These are phyloP conservation scores for Danio rerio DNA, from an alignment of 2,113 vertebrate genomes.

Conservation along the genomic window DNA sequence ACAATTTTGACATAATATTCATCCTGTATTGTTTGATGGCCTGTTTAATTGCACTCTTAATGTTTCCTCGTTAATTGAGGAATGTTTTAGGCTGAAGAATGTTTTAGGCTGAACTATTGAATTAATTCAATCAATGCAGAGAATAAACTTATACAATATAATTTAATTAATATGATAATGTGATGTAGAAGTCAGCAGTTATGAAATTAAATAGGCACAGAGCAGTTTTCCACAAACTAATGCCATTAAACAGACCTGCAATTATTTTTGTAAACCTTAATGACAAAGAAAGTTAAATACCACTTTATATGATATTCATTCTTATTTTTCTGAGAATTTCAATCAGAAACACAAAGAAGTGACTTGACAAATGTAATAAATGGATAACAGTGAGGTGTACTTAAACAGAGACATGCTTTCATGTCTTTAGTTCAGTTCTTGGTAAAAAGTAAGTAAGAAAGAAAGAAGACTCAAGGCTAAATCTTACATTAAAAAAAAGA, in stretches of 20 bases:
- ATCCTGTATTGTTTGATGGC: background rate
- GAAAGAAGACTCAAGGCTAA: conserved; percentile 1
- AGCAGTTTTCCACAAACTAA: background rate
- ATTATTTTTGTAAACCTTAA: background rate
- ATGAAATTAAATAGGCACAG: background rate
- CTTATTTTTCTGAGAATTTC: background rate
- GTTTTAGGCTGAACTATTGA: background rate
- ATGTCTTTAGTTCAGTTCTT: background rate
- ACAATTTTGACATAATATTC: background rate
- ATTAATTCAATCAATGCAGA: background rate
- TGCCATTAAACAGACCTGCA: background rate
- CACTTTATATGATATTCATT: background rate
- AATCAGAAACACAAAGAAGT: background rate
- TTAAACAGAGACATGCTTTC: background rate
- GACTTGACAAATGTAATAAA: background rate
- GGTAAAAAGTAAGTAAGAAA: background rate
- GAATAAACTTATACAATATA: background rate
- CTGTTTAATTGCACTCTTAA: background rate
- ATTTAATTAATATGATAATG: background rate
- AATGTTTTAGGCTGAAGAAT: background rate
- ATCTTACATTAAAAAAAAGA: background rate
- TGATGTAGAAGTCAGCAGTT: background rate
- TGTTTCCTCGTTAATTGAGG: background rate
- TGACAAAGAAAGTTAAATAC: background rate
- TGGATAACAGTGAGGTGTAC: background rate